phyloP scores from a whole-genome alignment of 2,797 vertebrate species.

The Sylvilagus floridanus region DNA sequence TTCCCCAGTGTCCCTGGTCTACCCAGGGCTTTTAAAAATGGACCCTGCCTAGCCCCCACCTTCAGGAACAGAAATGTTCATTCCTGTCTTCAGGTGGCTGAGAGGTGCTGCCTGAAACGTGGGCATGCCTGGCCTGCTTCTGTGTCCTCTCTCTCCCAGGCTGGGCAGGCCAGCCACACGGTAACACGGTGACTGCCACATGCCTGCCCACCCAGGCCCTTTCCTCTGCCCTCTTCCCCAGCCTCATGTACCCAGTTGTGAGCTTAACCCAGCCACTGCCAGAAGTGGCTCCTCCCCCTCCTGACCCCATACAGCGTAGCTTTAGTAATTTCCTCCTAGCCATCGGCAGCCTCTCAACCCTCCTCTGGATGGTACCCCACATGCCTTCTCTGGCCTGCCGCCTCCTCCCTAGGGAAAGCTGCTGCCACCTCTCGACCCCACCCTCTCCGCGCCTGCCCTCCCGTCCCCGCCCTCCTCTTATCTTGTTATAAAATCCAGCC shows the following conservation, averaged over 20 bases:
- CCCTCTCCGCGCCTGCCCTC: background rate
- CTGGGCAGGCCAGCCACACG: background rate
- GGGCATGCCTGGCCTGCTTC: background rate
- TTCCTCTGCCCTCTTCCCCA: too few relatives aligned
- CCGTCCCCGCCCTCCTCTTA: background rate
- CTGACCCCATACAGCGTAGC: accelerated
- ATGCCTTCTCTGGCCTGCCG: background rate
- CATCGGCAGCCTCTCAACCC: background rate
- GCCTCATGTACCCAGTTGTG: accelerated
- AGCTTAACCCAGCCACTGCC: too few relatives aligned
- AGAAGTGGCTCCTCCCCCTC: too few relatives aligned
- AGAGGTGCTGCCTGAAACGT: accelerated
- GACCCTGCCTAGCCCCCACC: background rate
- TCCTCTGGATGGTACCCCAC: background rate
- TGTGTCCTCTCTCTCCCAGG: background rate
- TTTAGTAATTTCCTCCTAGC: background rate
- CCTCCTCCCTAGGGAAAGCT: background rate
- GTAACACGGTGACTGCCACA: background rate
- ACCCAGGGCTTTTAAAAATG: background rate
- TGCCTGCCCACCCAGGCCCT: background rate
- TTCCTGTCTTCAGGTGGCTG: accelerated
- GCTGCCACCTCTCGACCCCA: background rate
- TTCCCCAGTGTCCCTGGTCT: too few relatives aligned
- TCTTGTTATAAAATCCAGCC: accelerated
- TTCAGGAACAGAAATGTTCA: background rate